Conservation (phyloP, 2,113 vertebrate genomes). For the Edolisoma coerulescens region DNA sequence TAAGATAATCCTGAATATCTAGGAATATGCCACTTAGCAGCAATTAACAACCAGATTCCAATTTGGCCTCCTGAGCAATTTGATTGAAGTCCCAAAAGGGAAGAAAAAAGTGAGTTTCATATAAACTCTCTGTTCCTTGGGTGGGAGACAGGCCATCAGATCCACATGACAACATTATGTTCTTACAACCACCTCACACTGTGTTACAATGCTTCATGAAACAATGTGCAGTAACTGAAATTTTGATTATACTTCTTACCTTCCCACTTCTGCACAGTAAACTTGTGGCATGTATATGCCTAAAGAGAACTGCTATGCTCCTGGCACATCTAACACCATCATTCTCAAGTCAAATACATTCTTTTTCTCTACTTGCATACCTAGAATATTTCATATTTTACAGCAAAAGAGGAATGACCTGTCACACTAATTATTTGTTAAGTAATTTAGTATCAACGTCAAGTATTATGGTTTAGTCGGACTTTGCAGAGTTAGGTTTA, state of each 20-base stretch:
- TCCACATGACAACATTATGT: neutral
- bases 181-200: neutral
- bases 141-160: neutral
- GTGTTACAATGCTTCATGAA: neutral
- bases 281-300: neutral
- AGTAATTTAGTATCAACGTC: neutral
- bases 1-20: neutral
- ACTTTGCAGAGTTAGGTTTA: neutral
- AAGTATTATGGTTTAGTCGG: neutral
- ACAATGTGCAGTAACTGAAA: neutral
- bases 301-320: neutral
- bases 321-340: neutral
- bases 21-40: neutral
- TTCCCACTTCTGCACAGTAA: neutral
- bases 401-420: neutral
- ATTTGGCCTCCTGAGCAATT: neutral
- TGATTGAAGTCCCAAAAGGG: neutral
- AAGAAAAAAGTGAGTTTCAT: neutral
- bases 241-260: neutral
- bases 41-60: neutral
- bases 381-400: neutral
- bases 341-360: neutral
- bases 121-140: neutral
- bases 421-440: neutral
- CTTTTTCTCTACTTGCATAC: neutral